Evolutionary conservation across 2,113 vertebrate species (phyloP), one percentile per base, ranked within the genome.

Genomic region (Silurus glanis): DNA sequence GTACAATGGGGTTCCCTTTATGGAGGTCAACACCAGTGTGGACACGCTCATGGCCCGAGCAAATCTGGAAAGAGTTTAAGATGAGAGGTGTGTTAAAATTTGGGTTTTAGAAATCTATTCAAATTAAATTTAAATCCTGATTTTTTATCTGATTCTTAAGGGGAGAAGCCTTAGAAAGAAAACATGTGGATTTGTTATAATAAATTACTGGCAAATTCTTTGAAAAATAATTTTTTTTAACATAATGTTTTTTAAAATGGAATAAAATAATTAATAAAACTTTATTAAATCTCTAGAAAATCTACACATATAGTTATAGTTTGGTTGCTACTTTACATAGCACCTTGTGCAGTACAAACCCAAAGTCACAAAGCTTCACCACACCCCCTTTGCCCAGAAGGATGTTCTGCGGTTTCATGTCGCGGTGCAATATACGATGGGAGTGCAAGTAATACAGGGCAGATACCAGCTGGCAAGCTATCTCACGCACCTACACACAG

Each of bases 341-440:
- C 74, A 9, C n/a, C 12, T 51, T 85, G 59, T 82, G 47, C 19
- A 80, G 45, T 82, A 90, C 94, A 14, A 88, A 99, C 98, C 98
- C 97, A 67, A 99, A 99, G 93, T 99, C 98, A 92, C 98, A 99
- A 80, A 99, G 97, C 87, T 99, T 99, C 88, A 99, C 94, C 10
- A 96, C 88, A 0, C 97, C 97, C 0, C 91, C 96, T 93, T 99
- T 99, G 23, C 95, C 97, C 79, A 99, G 89, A 47, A 99, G 95
- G 85, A 99, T 98, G 88, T 99, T 99, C 93, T 99, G 97, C 51
- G 98, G 98, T 87, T 99, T 99, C 97, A 99, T 97, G 94, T 99
- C 98, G 0, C 97, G 96, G 87, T 99, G 98, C 85, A 99, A 95
- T 89, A 99, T 99, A 3, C 98, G 97, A 90, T 98, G 97, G 71